Evolutionary conservation across 2,888 invertebrate species (phyloP).

Genomic region (Drosophila leonis): DNA sequence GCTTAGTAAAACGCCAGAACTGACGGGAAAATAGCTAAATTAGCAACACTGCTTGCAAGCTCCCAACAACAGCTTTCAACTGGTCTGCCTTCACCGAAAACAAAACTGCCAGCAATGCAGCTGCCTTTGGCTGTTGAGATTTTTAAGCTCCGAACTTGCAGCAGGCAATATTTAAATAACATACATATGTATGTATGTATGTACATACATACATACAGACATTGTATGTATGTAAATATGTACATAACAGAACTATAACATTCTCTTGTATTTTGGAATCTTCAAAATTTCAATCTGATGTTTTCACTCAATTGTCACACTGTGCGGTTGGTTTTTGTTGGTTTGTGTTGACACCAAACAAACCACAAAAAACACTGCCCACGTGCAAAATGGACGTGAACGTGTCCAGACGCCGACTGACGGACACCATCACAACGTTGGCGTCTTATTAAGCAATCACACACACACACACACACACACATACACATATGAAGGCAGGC

Average conservation of each 20-base stretch:
- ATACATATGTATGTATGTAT: neutral
- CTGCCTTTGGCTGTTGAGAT: constrained; percentile 22
- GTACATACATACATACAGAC: no score
- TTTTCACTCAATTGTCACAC: constrained; percentile 21
- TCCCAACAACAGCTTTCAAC: constrained; percentile 52
- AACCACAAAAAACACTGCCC: constrained; percentile 57
- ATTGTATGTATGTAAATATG: neutral
- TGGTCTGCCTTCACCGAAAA: constrained; percentile 73
- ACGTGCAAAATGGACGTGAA: constrained; percentile 68
- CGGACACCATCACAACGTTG: constrained; percentile 54
- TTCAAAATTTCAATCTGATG: neutral
- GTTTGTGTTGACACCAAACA: constrained; percentile 51
- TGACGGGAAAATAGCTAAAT: no score
- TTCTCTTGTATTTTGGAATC: neutral
- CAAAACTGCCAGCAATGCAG: constrained; percentile 35
- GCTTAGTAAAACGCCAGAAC: no score
- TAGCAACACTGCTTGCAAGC: neutral
- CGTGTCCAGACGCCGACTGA: constrained; percentile 46
- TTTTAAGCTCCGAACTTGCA: constrained; percentile 23
- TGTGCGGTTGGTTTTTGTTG: constrained; percentile 46
- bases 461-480: constrained; percentile 20
- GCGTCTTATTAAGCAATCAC: constrained; percentile 74
- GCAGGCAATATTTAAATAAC: neutral
- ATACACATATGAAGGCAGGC: constrained; percentile 13
- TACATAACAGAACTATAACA: neutral